These are phyloP conservation scores for Emydocephalus ijimae DNA, from an alignment of 2,113 vertebrate genomes.

Conservation along the genomic window DNA sequence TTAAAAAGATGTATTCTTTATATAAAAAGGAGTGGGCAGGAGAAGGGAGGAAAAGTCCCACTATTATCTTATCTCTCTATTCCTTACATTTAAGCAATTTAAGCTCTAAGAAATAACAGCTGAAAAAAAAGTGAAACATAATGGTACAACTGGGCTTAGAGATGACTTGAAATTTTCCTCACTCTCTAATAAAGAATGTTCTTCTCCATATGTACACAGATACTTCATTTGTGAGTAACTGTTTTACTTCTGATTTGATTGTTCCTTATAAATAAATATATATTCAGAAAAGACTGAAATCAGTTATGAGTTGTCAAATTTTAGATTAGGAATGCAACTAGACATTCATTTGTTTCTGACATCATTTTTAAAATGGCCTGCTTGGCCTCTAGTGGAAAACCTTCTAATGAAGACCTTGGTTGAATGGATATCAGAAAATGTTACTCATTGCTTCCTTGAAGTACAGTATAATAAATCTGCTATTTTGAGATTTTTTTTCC, in stretches of 20 bases:
- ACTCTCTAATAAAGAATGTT: not conserved
- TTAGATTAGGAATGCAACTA: constrained; percentile 5
- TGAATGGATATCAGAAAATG: not conserved
- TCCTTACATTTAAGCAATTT: not conserved
- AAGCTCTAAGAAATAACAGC: not conserved
- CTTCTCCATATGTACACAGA: not conserved
- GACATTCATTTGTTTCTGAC: not conserved
- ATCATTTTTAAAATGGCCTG: constrained; percentile 3
- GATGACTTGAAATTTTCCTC: not conserved
- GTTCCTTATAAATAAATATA: not conserved
- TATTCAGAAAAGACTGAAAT: constrained; percentile 4
- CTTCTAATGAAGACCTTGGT: not conserved
- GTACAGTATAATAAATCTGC: not conserved
- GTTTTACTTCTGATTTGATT: not conserved
- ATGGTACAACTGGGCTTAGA: not conserved
- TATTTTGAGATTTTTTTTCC: not conserved
- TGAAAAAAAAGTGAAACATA: not conserved
- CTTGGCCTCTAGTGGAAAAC: constrained; percentile 2
- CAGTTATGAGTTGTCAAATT: not conserved
- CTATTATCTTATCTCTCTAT: not conserved
- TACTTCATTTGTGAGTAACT: not conserved
- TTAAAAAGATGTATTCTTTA: not conserved
- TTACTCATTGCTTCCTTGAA: not conserved
- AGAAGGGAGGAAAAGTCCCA: not conserved
- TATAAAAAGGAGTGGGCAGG: not conserved